phyloP scores from a whole-genome alignment of 2,797 vertebrate species.

The Rhinella marina region DNA sequence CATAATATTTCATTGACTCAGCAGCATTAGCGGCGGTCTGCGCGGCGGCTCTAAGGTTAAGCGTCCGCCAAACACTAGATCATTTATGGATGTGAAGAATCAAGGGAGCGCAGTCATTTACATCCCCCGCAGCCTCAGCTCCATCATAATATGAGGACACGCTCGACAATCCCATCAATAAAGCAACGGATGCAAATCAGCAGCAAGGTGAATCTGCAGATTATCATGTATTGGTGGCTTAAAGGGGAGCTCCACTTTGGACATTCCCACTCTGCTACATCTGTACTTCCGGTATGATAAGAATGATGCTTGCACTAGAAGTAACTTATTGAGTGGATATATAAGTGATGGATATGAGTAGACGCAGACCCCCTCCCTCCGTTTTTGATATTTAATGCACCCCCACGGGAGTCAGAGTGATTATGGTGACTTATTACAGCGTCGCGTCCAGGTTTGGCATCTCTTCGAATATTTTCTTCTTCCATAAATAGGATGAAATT shows the following conservation, averaged over 20 bases:
- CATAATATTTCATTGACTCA: slow-evolving; percentile 53
- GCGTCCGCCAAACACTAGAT: slow-evolving; percentile 22
- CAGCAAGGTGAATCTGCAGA: slow-evolving; percentile 35
- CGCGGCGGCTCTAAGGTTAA: slow-evolving; percentile 45
- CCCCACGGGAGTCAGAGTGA: neutral
- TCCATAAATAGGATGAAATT: neutral
- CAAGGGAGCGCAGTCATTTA: slow-evolving; percentile 36
- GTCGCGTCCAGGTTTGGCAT: neutral
- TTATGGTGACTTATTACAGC: neutral
- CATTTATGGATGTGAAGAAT: slow-evolving; percentile 24
- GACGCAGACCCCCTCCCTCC: neutral
- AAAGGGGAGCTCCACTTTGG: neutral
- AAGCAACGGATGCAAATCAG: slow-evolving; percentile 17
- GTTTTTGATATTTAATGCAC: neutral
- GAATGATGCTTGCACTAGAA: too few relatives aligned
- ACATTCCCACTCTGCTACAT: neutral
- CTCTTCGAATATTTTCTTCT: neutral
- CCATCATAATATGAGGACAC: slow-evolving; percentile 43
- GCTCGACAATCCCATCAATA: slow-evolving; percentile 35
- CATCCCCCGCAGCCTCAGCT: slow-evolving; percentile 28
- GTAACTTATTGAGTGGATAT: too few relatives aligned
- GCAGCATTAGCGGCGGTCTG: neutral
- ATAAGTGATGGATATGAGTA: too few relatives aligned
- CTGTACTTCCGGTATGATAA: too few relatives aligned
- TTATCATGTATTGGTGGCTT: too few relatives aligned